Base-by-base conservation (phyloP, 2,888 invertebrate genomes). In the Nycteola revayana region DNA sequence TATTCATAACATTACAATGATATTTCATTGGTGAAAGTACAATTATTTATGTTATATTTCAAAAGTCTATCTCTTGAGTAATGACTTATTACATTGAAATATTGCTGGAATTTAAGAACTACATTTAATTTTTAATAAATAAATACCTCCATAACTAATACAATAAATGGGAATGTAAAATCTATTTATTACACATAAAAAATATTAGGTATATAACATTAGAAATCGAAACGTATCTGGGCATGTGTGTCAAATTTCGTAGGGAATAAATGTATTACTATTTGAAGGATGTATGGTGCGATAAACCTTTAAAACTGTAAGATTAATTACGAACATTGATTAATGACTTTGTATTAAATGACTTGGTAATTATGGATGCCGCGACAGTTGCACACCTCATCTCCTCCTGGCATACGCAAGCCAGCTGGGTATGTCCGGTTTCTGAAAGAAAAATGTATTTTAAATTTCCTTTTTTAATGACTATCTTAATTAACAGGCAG, bases 381-480 rank as follows among this genome's bases (percentile, higher is more conserved):
- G 60, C 44, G 56, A 46, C 43, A 94, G 86, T 81, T 96, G 96
- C 42, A 95, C 96, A 23, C 94, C 98, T 83, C 97, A 98, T 82
- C 96, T 96, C 60, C 98, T 97, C 81, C 98, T 96, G 31, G 98
- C 95, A 74, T 98, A 98, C 91, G 97, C 94, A 67, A 98, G 86
- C 56, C 88, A 88, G 1, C 86, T 69, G 7, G 87, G 86, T 65
- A 86, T 52, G 57, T 88, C 87, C 46, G 87, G 85, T 67, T 85
- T 88, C 88, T 88, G 84, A 1, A 74, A 76, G 36, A 36, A 47
- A 36, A 56, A n/a, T n/a, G n/a, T n/a, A n/a, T n/a, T n/a, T n/a
- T n/a, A n/a, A n/a, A n/a, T n/a, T n/a, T n/a, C n/a, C n/a, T n/a
- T n/a, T n/a, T n/a, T n/a, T n/a, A n/a, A n/a, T n/a, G n/a, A n/a